Base-by-base conservation (phyloP, 1,140 invertebrate genomes). In the Andricus grossulariae region DNA sequence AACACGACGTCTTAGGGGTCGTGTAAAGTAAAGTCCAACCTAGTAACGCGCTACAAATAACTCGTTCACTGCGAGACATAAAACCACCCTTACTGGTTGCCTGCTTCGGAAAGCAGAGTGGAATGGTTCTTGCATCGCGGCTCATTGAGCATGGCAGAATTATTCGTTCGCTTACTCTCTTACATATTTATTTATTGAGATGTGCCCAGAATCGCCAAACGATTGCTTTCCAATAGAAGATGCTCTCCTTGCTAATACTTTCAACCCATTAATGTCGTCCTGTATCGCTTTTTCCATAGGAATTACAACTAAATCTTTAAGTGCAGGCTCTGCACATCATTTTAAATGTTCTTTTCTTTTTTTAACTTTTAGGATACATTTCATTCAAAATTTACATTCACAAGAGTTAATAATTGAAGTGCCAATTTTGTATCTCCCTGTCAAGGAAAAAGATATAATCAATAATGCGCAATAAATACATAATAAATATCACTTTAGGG, bases 131-230 rank as follows among this genome's bases (percentile, higher is more conserved):
- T 32, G 57, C 25, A 66, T 66, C 60, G 32, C 60, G 25, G 15
- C 39, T 25, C 57, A 60, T 66, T 66, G 60, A 66, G 12, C 32
- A 25, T 45, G 32, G 60, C 25, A 66, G 39, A 66, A 66, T 66
- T 66, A 66, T 66, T 66, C 60, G 25, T 39, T 13, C 21, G 25
- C 54, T 66, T n/a, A 16, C 32, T 13, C 32, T 66, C 39, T 66
- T 66, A 66, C 60, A 66, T 66, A 66, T 66, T 66, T 66, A 66
- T 66, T 66, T 66, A 66, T 66, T 66, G 32, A 66, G 60, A 66
- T 45, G 15, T 12, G 60, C 25, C 15, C 32, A 66, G 39, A 66
- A 66, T 39, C 25, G 16, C 13, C 13, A 66, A 66, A 16, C 32
- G 15, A 66, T 66, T 32, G 13, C 39, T 39, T 12, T 66, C 25